phyloP scores from a whole-genome alignment of 2,113 vertebrate species.

The Calyptommatus sinebrachiatus region DNA sequence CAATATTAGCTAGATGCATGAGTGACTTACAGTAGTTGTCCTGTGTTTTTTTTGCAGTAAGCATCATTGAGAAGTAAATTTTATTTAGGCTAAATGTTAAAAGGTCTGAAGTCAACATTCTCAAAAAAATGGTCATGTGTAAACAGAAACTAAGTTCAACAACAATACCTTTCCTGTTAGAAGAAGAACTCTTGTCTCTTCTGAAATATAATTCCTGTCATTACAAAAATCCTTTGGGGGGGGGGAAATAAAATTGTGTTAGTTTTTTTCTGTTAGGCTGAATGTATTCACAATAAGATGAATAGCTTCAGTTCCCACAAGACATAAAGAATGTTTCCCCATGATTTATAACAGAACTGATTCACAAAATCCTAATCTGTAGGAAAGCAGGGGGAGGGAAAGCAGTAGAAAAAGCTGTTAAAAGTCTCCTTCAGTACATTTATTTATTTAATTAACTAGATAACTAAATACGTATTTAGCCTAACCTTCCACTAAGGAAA shows the following conservation, averaged over 20 bases:
- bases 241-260: neutral
- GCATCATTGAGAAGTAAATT: neutral
- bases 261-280: neutral
- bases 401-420: too few relatives aligned
- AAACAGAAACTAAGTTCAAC: constrained; percentile 29
- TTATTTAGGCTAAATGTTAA: too few relatives aligned
- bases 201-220: constrained; percentile 89
- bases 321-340: too few relatives aligned
- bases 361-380: too few relatives aligned
- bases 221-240: constrained; percentile 88
- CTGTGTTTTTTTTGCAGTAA: neutral
- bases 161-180: constrained; percentile 92
- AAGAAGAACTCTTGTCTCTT: constrained; percentile 89
- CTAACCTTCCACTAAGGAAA: too few relatives aligned
- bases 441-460: too few relatives aligned
- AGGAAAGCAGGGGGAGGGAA: too few relatives aligned
- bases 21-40: neutral
- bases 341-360: too few relatives aligned
- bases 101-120: too few relatives aligned
- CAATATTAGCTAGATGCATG: neutral
- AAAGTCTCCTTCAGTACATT: too few relatives aligned
- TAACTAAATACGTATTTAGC: too few relatives aligned
- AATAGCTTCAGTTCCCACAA: too few relatives aligned
- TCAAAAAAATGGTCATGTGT: neutral
- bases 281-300: neutral